Conservation (phyloP, 1,140 invertebrate genomes). For the Venturia canescens region DNA sequence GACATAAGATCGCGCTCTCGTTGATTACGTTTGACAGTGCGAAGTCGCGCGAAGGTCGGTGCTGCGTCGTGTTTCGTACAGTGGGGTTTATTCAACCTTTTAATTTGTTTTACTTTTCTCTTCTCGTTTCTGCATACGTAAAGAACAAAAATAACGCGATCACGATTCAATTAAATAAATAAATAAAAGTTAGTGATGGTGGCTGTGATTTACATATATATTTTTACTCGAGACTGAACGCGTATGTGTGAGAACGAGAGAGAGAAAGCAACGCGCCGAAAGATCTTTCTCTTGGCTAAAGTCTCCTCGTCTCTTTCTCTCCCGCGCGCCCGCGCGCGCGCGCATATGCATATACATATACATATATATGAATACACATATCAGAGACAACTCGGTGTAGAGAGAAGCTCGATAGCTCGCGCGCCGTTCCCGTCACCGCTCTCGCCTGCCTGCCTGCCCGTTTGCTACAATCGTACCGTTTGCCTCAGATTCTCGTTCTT, state of each 20-base stretch:
- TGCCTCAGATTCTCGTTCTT: constrained; percentile 34
- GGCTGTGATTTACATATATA: constrained; percentile 2
- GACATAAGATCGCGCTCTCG: background rate
- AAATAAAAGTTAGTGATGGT: constrained; percentile 4
- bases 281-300: constrained; percentile 17
- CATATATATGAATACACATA: background rate
- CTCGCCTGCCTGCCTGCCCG: constrained; percentile 9
- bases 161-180: background rate
- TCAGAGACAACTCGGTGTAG: background rate
- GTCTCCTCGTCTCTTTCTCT: background rate
- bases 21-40: background rate
- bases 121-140: background rate
- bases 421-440: constrained; percentile 25
- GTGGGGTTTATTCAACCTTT: background rate
- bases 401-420: constrained; percentile 20
- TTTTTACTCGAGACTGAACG: background rate
- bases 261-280: background rate
- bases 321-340: background rate
- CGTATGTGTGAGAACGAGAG: background rate
- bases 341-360: background rate
- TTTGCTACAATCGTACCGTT: constrained; percentile 12
- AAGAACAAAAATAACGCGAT: background rate
- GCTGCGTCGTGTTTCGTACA: background rate
- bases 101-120: background rate
- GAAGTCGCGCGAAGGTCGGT: constrained; percentile 12